Conservation (phyloP, 2,797 vertebrate genomes). For the Neostethus bicornis region DNA sequence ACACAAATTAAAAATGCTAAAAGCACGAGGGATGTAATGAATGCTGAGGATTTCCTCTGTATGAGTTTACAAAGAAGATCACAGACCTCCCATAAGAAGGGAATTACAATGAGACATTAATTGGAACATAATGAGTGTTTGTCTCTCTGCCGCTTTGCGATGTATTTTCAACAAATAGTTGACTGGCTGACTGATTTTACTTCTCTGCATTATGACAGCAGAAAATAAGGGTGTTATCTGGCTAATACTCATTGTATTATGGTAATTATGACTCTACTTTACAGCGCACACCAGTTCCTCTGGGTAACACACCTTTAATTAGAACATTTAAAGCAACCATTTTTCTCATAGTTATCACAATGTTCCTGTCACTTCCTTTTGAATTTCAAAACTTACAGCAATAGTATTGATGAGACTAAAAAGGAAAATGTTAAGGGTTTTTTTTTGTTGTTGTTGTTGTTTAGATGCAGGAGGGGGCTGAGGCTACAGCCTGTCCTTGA, state of each 20-base stretch:
- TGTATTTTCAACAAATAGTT: constrained; percentile 56
- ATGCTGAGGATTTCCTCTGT: constrained; percentile 57
- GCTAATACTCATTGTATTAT: constrained; percentile 64
- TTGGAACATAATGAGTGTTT: constrained; percentile 77
- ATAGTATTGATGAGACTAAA: constrained; percentile 47
- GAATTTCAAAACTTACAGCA: constrained; percentile 43
- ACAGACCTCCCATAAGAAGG: constrained; percentile 58
- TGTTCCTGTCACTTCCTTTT: constrained; percentile 24
- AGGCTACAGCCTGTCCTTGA: constrained; percentile 73
- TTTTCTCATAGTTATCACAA: constrained; percentile 10
- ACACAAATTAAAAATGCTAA: constrained; percentile 61
- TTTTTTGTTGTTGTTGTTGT: too few relatives aligned
- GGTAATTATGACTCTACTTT: constrained; percentile 63
- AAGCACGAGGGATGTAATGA: constrained; percentile 65
- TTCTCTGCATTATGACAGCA: constrained; percentile 55
- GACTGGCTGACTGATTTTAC: constrained; percentile 66
- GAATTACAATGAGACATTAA: constrained; percentile 73
- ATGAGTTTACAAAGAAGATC: constrained; percentile 56
- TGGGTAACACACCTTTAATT: constrained; percentile 48
- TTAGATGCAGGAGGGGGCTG: constrained; percentile 72
- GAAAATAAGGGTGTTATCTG: constrained; percentile 65
- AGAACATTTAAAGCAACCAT: constrained; percentile 48
- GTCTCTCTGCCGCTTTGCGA: constrained; percentile 50
- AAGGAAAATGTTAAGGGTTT: too few relatives aligned
- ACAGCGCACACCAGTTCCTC: constrained; percentile 44